Evolutionary conservation across 2,113 vertebrate genomes (phyloP), one percentile per base, ranked within the genome.

Genomic region (Apeltes quadracus): DNA sequence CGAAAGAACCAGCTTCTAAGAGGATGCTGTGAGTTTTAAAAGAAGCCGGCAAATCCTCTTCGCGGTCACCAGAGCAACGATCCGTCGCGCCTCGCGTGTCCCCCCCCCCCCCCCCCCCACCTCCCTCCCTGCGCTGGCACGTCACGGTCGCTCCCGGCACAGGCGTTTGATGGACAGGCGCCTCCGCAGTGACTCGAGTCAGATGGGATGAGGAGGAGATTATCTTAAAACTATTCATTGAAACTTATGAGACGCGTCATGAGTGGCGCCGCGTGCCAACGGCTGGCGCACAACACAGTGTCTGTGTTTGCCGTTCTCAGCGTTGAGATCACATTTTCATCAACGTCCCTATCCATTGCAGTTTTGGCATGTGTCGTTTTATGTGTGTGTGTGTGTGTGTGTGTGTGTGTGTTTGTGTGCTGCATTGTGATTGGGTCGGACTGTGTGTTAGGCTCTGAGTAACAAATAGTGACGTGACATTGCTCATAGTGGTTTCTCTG

Each of bases 401-500:
- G 27, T 53, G 53, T 44, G 20, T 54, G 16, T 12, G 13, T 48
- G 58, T 38, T 43, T 32, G 56, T 3, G 3, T 8, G 56, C 8
- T 69, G 58, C 62, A 66, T 64, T 66, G 71, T 51, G 71, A 84
- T 79, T 53, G 69, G 65, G 64, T 83, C 72, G 72, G 34, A 69
- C 68, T 48, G 76, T 81, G 76, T 80, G 62, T 69, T 68, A 71
- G 76, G 79, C 59, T 81, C 77, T 68, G 82, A 81, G 73, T 71
- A 50, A 66, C 76, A 65, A 69, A 78, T 51, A 64, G 75, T 93
- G 90, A 92, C 82, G 88, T 86, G 89, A 90, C 82, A 75, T 76
- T 79, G 85, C 81, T 69, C 83, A 93, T 91, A 92, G 90, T 90
- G 79, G 91, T 75, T 43, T 82, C 90, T 90, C 81, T 93, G 92